Evolutionary conservation across 2,888 invertebrate species (phyloP).

Genomic region (Drosophila meridiana): DNA sequence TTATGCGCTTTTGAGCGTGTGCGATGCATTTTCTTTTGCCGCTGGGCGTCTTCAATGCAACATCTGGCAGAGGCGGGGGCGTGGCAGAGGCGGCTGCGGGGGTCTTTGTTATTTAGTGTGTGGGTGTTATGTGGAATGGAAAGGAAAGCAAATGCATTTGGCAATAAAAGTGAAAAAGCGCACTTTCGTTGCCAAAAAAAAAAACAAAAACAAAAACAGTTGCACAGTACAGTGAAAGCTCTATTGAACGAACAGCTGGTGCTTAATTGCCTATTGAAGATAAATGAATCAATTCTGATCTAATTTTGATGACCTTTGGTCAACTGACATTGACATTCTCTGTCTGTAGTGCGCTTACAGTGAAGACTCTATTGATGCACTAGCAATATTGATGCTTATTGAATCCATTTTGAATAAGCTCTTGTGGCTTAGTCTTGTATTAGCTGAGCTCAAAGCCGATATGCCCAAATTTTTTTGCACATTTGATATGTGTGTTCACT

Average conservation of each 20-base stretch:
- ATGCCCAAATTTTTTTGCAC: neutral
- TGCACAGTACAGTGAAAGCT: slow-evolving; percentile 10
- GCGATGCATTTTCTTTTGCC: slow-evolving; percentile 35
- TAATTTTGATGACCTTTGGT: neutral
- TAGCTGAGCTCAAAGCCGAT: neutral
- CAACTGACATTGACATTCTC: neutral
- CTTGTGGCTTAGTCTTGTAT: neutral
- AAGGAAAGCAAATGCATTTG: slow-evolving; percentile 45
- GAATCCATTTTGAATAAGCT: neutral
- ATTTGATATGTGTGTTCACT: slow-evolving; percentile 2
- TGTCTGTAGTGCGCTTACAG: neutral
- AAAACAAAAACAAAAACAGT: neutral
- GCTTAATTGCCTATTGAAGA: neutral
- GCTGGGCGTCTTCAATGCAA: slow-evolving; percentile 35
- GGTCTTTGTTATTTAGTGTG: neutral
- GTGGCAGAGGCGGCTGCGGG: slow-evolving; percentile 4
- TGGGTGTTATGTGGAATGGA: slow-evolving; percentile 36
- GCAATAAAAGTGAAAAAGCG: slow-evolving; percentile 54
- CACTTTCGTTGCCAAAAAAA: slow-evolving; percentile 70
- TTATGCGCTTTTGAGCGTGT: slow-evolving; percentile 41
- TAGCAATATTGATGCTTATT: neutral
- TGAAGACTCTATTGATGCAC: neutral
- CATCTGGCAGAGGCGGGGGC: slow-evolving; percentile 3
- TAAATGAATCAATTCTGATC: neutral
- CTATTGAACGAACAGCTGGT: neutral